A percentile compares a stretch with the other conserved stretches of the same genome.
Evolutionary conservation across 1,140 invertebrate genomes (phyloP).

Genomic region (Neuroterus valhalla): DNA sequence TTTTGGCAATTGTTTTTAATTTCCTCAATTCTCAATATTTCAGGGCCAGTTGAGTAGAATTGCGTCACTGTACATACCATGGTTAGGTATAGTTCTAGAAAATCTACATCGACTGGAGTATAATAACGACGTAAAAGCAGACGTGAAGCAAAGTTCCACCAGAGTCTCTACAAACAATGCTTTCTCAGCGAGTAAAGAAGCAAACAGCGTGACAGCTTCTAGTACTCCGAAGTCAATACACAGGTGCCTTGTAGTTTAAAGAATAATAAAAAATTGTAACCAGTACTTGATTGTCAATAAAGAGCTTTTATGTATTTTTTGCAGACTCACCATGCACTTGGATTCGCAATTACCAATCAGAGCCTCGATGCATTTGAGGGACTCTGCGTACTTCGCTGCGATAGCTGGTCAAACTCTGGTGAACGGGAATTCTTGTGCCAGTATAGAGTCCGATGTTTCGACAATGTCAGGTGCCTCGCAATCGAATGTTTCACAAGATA

Average conservation of each 20-base stretch:
- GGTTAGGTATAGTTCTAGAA: constrained; percentile 90
- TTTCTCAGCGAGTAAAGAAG: constrained; percentile 3
- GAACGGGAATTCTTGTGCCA: constrained; percentile 76
- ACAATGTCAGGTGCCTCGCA: constrained; percentile 77
- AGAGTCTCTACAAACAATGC: constrained; percentile 52
- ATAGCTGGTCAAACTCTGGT: constrained; percentile 83
- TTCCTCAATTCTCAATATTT: constrained; percentile 1
- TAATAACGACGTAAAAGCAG: not conserved
- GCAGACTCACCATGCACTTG: constrained; percentile 75
- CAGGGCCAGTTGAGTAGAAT: constrained; percentile 89
- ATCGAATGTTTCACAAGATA: constrained; percentile 80
- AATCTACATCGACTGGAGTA: constrained; percentile 82
- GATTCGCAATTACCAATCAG: constrained; percentile 77
- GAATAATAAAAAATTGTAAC: constrained; percentile 44
- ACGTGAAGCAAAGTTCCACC: constrained; percentile 36
- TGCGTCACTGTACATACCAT: constrained; percentile 92
- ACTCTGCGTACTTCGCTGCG: constrained; percentile 85
- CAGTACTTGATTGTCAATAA: not conserved
- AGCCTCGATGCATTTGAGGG: constrained; percentile 79
- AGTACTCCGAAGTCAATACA: constrained; percentile 74
- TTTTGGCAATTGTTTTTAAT: no score
- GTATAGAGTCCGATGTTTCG: constrained; percentile 80
- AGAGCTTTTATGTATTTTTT: constrained; percentile 45
- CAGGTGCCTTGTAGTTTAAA: constrained; percentile 63
- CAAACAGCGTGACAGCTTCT: constrained; percentile 40